Evolutionary conservation across 2,113 vertebrate genomes (phyloP).

Genomic region (Lepus europaeus): DNA sequence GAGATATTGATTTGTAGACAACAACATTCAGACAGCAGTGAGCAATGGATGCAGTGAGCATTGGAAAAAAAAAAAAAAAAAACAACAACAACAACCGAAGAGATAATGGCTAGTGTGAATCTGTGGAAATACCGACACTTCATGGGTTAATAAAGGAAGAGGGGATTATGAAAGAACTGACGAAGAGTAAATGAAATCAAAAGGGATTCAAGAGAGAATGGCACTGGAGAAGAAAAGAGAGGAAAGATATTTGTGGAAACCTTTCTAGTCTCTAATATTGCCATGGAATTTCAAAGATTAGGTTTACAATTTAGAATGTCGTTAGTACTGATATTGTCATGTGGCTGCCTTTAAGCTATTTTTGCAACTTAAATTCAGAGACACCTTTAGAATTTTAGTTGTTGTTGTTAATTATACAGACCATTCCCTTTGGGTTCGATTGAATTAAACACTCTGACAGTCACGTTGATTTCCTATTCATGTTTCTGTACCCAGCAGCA

Average conservation of each 20-base stretch:
- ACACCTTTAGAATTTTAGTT: not conserved
- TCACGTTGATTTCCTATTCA: not conserved
- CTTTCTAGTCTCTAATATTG: not conserved
- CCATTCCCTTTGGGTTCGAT: not conserved
- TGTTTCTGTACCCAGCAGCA: not conserved
- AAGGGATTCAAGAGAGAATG: not conserved
- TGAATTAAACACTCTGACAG: not conserved
- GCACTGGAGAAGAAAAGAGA: not conserved
- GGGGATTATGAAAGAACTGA: not conserved
- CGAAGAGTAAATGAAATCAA: not conserved
- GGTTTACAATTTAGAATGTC: not conserved
- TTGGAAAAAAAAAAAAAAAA: not conserved
- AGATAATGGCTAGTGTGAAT: not conserved
- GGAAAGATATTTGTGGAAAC: not conserved
- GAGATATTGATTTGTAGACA: not conserved
- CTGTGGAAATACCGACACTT: not conserved
- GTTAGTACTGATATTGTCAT: not conserved
- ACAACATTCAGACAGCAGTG: too few relatives aligned
- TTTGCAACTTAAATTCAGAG: conserved; percentile 14
- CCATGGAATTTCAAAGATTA: not conserved
- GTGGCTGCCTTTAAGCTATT: not conserved
- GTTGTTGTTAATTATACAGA: not conserved
- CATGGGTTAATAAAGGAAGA: not conserved
- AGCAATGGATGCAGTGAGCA: not conserved
- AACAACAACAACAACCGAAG: not conserved